A percentile compares a stretch with the other conserved stretches of the same genome.
phyloP scores from a whole-genome alignment of 1,140 invertebrate genomes.

The Scaptomyza hsui region DNA sequence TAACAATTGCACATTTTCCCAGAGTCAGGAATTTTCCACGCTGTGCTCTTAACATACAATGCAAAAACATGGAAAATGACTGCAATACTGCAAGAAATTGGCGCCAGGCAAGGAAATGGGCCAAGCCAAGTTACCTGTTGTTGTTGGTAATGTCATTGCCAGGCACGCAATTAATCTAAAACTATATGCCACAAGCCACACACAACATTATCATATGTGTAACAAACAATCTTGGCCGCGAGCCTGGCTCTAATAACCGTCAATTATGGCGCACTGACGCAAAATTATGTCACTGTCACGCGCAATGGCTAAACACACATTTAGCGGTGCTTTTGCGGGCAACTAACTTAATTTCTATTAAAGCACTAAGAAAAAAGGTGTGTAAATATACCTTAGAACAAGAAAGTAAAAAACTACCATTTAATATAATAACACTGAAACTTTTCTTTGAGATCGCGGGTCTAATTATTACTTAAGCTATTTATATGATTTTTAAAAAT shows the following conservation, averaged over 20 bases:
- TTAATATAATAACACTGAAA: too few relatives aligned
- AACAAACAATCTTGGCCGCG: neutral
- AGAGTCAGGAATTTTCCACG: constrained; percentile 34
- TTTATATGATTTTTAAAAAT: too few relatives aligned
- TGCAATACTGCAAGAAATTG: constrained; percentile 9
- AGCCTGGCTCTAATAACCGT: constrained; percentile 64
- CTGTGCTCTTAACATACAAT: constrained; percentile 58
- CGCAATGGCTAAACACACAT: constrained; percentile 66
- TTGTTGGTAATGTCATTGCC: constrained; percentile 67
- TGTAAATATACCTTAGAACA: too few relatives aligned
- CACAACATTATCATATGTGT: constrained; percentile 6
- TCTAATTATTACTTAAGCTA: too few relatives aligned
- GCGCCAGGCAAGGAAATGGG: constrained; percentile 49
- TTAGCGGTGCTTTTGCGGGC: constrained; percentile 52
- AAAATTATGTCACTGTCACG: constrained; percentile 82
- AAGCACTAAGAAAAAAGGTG: constrained; percentile 1
- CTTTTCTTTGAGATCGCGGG: too few relatives aligned
- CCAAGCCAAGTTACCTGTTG: constrained; percentile 33
- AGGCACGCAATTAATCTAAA: constrained; percentile 37
- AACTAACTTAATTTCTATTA: constrained; percentile 65
- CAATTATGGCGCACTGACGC: constrained; percentile 44
- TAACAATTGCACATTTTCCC: constrained; percentile 77
- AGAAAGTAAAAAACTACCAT: too few relatives aligned
- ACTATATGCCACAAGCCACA: neutral
- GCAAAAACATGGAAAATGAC: constrained; percentile 50